Evolutionary conservation across 1,140 invertebrate genomes (phyloP).

Genomic region (Drosophila miranda): DNA sequence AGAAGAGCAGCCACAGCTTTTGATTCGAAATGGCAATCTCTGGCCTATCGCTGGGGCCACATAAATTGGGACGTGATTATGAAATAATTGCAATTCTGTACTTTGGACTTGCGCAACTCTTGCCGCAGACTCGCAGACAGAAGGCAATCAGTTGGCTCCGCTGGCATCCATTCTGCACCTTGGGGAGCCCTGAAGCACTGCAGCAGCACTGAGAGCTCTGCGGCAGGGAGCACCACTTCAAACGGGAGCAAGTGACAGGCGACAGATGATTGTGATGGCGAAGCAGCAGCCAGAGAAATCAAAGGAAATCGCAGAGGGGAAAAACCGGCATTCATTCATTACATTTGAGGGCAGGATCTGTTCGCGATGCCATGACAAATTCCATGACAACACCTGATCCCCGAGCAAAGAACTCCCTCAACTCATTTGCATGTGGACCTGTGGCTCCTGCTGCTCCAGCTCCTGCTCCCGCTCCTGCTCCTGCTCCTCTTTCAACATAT

Average conservation of each 20-base stretch:
- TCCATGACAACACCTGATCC: constrained; percentile 37
- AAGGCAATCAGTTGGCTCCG: constrained; percentile 36
- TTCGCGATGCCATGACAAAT: constrained; percentile 26
- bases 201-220: constrained; percentile 9
- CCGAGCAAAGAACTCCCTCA: constrained; percentile 38
- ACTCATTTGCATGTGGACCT: constrained; percentile 48
- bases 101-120: constrained; percentile 64
- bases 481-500: constrained; percentile 53
- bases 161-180: constrained; percentile 45
- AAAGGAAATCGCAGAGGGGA: constrained; percentile 50
- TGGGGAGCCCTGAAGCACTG: constrained; percentile 36
- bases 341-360: constrained; percentile 1
- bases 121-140: constrained; percentile 16
- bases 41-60: constrained; percentile 40
- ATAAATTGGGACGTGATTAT: constrained; percentile 80
- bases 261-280: constrained; percentile 31
- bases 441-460: constrained; percentile 1
- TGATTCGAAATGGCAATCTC: constrained; percentile 69
- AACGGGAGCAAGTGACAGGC: constrained; percentile 56
- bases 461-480: constrained; percentile 9
- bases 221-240: constrained; percentile 24
- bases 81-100: constrained; percentile 74
- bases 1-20: constrained; percentile 63
- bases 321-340: constrained; percentile 37
- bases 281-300: constrained; percentile 32